phyloP scores from a whole-genome alignment of 2,113 vertebrate species.

The Varanus komodoensis region DNA sequence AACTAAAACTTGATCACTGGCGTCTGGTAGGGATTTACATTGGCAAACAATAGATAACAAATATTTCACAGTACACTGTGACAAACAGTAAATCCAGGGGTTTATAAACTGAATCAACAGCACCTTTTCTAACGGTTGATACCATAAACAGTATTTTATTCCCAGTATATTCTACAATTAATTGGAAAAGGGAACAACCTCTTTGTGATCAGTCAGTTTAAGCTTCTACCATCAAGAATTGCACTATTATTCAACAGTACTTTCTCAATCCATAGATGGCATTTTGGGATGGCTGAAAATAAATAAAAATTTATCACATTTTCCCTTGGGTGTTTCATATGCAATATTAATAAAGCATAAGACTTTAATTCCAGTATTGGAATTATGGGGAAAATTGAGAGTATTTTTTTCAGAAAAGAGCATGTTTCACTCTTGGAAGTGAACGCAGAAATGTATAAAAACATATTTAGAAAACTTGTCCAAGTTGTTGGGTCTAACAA shows the following conservation, averaged over 20 bases:
- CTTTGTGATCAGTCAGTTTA: neutral
- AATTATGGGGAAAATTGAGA: conserved; percentile 44
- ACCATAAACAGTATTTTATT: neutral
- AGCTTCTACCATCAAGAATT: neutral
- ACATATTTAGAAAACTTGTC: conserved; percentile 61
- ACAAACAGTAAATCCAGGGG: neutral
- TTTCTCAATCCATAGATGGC: neutral
- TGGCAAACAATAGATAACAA: neutral
- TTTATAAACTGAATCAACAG: neutral
- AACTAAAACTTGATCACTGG: neutral
- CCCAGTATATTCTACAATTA: neutral
- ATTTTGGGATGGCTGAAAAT: neutral
- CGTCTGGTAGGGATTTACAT: neutral
- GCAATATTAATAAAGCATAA: neutral
- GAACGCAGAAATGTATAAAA: conserved; percentile 50
- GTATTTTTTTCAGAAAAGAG: conserved; percentile 29
- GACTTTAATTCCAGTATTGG: conserved; percentile 39
- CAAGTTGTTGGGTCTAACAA: conserved; percentile 81
- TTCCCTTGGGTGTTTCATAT: neutral
- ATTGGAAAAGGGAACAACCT: neutral
- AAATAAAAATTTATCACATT: neutral
- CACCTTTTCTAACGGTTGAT: neutral
- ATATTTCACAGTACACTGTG: neutral
- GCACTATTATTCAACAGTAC: neutral
- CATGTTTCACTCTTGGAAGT: conserved; percentile 37